Conservation (phyloP, 2,113 vertebrate species). For the Melanostigma gelatinosum region DNA sequence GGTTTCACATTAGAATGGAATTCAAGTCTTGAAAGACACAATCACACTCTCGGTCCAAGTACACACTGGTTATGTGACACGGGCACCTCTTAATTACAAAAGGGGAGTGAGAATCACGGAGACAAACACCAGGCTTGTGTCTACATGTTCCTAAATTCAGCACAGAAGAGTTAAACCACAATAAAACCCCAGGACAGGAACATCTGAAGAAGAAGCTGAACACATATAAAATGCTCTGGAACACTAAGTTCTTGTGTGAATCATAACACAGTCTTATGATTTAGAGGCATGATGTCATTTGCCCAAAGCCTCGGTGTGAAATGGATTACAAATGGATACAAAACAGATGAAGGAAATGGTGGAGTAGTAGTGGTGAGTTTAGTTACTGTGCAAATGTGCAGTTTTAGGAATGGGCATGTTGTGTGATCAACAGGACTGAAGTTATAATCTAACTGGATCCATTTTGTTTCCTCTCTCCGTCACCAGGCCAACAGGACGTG, state of each 20-base stretch:
- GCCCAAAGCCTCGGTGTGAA: slow-evolving; percentile 10
- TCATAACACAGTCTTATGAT: slow-evolving; percentile 35
- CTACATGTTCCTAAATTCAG: slow-evolving; percentile 23
- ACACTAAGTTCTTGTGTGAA: slow-evolving; percentile 18
- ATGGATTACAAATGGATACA: slow-evolving; percentile 2
- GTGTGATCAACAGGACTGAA: neutral
- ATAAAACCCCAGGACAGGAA: slow-evolving; percentile 1
- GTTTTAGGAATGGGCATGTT: neutral
- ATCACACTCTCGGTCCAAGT: neutral
- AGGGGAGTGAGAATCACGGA: slow-evolving; percentile 8
- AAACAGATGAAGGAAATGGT: neutral
- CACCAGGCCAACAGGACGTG: slow-evolving; percentile 96
- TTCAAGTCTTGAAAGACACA: neutral
- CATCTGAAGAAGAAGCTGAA: neutral
- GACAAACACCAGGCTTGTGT: slow-evolving; percentile 21
- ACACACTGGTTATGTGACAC: neutral
- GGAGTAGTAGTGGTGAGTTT: neutral
- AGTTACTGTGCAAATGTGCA: neutral
- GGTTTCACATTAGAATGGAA: neutral
- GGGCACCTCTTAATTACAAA: slow-evolving; percentile 18
- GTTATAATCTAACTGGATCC: neutral
- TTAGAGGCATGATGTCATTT: neutral
- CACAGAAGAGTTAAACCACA: neutral
- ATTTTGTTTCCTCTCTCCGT: slow-evolving; percentile 7
- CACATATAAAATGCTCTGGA: neutral